These are phyloP conservation scores for Coregonus ussuriensis DNA, from an alignment of 2,797 vertebrate species.

Conservation along the genomic window DNA sequence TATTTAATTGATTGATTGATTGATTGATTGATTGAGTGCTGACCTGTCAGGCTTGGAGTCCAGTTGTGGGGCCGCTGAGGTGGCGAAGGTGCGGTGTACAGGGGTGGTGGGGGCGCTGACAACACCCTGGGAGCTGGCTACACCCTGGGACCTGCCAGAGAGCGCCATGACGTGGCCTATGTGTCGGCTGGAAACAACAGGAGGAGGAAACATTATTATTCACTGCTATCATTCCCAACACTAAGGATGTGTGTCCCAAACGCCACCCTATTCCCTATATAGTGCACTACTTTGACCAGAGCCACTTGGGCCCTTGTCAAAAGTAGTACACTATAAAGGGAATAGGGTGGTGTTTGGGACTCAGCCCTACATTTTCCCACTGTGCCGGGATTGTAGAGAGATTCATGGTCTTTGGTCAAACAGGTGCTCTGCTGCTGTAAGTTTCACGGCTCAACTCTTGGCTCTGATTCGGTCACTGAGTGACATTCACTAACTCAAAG, in stretches of 20 bases:
- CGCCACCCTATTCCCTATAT: background rate
- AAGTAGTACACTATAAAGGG: background rate
- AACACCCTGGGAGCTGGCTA: slow-evolving; percentile 55
- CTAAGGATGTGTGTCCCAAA: background rate
- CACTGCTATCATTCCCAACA: background rate
- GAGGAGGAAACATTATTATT: background rate
- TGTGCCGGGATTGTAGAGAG: background rate
- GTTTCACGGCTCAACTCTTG: background rate
- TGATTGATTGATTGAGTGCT: slow-evolving; percentile 36
- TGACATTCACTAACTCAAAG: slow-evolving; percentile 13
- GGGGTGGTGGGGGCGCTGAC: slow-evolving; percentile 70
- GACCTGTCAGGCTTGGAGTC: slow-evolving; percentile 86
- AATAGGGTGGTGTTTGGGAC: background rate
- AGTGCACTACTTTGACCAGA: background rate
- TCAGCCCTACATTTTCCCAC: background rate
- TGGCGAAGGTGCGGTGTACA: slow-evolving; percentile 64
- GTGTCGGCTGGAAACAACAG: slow-evolving; percentile 70
- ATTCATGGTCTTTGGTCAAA: background rate
- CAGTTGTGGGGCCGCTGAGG: slow-evolving; percentile 65
- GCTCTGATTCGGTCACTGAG: slow-evolving; percentile 17
- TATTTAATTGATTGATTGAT: background rate
- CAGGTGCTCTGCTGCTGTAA: slow-evolving; percentile 6
- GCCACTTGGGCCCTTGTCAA: background rate
- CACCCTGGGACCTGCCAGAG: slow-evolving; percentile 67
- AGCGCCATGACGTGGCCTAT: slow-evolving; percentile 74